A percentile compares a stretch with the other conserved stretches of the same genome.
Conservation (phyloP, 2,113 vertebrate genomes). For the Oncorhynchus nerka region DNA sequence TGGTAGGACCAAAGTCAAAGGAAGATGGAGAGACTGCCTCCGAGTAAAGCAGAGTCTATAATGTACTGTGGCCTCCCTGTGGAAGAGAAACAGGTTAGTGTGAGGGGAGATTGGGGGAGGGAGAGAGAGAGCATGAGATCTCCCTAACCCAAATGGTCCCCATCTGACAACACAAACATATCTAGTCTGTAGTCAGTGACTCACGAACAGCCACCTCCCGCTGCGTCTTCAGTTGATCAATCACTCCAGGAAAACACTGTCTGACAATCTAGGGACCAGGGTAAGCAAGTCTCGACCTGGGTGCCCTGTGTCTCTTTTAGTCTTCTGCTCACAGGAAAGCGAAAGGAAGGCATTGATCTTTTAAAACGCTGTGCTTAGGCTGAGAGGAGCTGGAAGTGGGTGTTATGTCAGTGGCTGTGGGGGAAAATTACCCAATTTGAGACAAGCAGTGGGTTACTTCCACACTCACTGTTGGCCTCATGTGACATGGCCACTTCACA, state of each 20-base stretch:
- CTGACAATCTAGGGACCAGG: slow-evolving; percentile 56
- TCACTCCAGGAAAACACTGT: slow-evolving; percentile 55
- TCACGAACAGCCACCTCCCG: slow-evolving; percentile 29
- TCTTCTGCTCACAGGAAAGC: slow-evolving; percentile 57
- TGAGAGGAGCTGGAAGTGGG: slow-evolving; percentile 62
- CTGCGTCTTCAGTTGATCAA: slow-evolving; percentile 60
- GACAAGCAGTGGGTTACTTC: slow-evolving; percentile 62
- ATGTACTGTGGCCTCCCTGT: slow-evolving; percentile 21
- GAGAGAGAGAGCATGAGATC: slow-evolving; percentile 48
- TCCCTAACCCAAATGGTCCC: slow-evolving; percentile 42
- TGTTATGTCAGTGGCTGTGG: slow-evolving; percentile 65
- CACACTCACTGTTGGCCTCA: slow-evolving; percentile 29
- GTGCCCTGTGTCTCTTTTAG: slow-evolving; percentile 46
- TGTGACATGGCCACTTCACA: neutral
- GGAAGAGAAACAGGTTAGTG: slow-evolving; percentile 39
- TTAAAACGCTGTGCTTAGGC: slow-evolving; percentile 49
- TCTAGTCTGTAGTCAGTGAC: slow-evolving; percentile 36
- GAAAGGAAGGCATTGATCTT: slow-evolving; percentile 67
- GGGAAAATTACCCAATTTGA: slow-evolving; percentile 70
- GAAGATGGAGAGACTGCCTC: slow-evolving; percentile 10
- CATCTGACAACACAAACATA: slow-evolving; percentile 44
- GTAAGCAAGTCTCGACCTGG: slow-evolving; percentile 54
- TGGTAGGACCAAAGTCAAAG: slow-evolving; percentile 1
- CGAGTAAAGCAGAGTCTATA: slow-evolving; percentile 5
- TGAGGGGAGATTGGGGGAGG: slow-evolving; percentile 1